Conservation (phyloP, 1,140 invertebrate species). For the Drosophila nigrodunni region DNA sequence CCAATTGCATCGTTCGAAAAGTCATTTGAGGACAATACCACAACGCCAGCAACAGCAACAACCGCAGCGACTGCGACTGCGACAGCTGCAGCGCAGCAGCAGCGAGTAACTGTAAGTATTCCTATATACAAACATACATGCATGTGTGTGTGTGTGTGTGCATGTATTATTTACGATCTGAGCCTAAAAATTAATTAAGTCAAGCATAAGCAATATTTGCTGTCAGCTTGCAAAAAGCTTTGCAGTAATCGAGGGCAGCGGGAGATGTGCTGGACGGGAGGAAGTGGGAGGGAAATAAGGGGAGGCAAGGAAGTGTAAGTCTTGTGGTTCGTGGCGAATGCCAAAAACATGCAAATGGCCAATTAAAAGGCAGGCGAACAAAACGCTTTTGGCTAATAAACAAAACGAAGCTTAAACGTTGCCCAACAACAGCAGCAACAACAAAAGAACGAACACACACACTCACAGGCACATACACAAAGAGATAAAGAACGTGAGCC, state of each 20-base stretch:
- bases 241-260: neutral
- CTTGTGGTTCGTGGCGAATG: slow-evolving; percentile 39
- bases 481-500: neutral
- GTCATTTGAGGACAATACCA: slow-evolving; percentile 91
- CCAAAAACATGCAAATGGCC: slow-evolving; percentile 75
- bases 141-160: slow-evolving; percentile 5
- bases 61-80: slow-evolving; percentile 41
- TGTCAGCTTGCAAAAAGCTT: slow-evolving; percentile 13
- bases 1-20: slow-evolving; percentile 96
- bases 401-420: slow-evolving; percentile 65
- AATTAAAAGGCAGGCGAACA: slow-evolving; percentile 68
- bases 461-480: neutral
- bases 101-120: slow-evolving; percentile 27
- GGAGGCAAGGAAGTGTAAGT: neutral
- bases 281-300: neutral
- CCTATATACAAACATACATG: slow-evolving; percentile 8
- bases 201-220: slow-evolving; percentile 20
- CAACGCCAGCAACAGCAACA: slow-evolving; percentile 43
- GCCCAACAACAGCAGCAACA: slow-evolving; percentile 25
- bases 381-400: slow-evolving; percentile 72
- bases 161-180: slow-evolving; percentile 48
- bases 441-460: neutral
- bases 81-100: slow-evolving; percentile 24
- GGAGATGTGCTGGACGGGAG: neutral
- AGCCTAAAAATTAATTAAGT: slow-evolving; percentile 67